phyloP scores from a whole-genome alignment of 2,888 invertebrate genomes.

The Euspilapteryx auroguttella region DNA sequence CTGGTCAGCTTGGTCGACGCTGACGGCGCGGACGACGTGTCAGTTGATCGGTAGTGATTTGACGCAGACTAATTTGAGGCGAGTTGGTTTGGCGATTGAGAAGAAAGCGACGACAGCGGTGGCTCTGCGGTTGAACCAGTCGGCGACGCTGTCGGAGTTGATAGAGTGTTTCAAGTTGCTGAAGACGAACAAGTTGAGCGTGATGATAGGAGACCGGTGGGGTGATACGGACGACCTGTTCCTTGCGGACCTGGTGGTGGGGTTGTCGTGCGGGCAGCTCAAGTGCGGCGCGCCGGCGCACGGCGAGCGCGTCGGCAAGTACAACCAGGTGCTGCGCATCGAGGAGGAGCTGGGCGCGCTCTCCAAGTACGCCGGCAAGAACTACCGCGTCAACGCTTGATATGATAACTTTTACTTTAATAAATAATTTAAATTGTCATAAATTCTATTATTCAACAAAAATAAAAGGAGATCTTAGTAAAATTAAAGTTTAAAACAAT shows the following conservation, averaged over 20 bases:
- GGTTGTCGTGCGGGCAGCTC: constrained; percentile 95
- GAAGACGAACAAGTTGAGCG: constrained; percentile 95
- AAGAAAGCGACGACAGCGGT: constrained; percentile 95
- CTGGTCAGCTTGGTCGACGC: constrained; percentile 92
- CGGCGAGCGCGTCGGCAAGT: constrained; percentile 94
- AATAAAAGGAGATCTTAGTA: too few species aligned
- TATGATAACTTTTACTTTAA: background rate
- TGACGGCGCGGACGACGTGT: constrained; percentile 68
- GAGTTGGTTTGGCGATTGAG: constrained; percentile 89
- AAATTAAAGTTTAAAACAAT: background rate
- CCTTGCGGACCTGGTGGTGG: constrained; percentile 96
- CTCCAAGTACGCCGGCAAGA: constrained; percentile 92
- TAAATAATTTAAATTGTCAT: constrained; percentile 2
- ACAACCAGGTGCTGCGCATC: constrained; percentile 96
- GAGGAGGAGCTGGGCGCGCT: constrained; percentile 92
- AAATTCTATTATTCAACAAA: too few species aligned
- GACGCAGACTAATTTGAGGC: constrained; percentile 87
- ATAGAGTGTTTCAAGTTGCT: constrained; percentile 90
- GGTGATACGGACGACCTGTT: constrained; percentile 99
- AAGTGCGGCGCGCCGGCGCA: constrained; percentile 98
- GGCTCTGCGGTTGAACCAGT: constrained; percentile 94
- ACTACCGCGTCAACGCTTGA: constrained; percentile 74
- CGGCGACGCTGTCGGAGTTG: constrained; percentile 95
- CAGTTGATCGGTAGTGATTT: constrained; percentile 93
- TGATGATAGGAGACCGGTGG: constrained; percentile 58